A percentile compares a stretch with the other conserved stretches of the same genome.
Evolutionary conservation across 2,797 vertebrate genomes (phyloP).

Genomic region (Hippopotamyrus pictus): DNA sequence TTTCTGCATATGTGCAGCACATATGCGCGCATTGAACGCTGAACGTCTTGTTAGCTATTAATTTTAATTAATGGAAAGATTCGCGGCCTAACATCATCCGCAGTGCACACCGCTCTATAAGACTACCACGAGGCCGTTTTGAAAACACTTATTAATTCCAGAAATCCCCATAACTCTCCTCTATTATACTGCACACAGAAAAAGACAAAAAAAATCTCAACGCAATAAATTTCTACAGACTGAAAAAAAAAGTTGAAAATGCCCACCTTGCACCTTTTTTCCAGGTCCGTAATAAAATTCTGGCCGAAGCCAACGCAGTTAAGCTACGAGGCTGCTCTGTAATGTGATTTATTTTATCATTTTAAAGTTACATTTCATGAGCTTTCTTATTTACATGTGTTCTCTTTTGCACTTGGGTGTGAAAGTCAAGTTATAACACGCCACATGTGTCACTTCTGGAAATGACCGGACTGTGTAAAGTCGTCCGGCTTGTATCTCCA

Average conservation of each 20-base stretch:
- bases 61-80: slow-evolving; percentile 45
- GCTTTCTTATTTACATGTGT: background rate
- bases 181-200: slow-evolving; percentile 21
- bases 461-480: slow-evolving; percentile 6
- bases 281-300: slow-evolving; percentile 26
- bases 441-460: slow-evolving; percentile 1
- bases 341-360: slow-evolving; percentile 33
- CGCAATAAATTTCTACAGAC: slow-evolving; percentile 21
- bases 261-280: slow-evolving; percentile 29
- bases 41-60: slow-evolving; percentile 43
- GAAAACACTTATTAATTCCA: slow-evolving; percentile 33
- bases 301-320: slow-evolving; percentile 11
- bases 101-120: slow-evolving; percentile 27
- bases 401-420: slow-evolving; percentile 24
- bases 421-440: slow-evolving; percentile 35
- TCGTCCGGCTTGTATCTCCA: background rate
- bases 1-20: slow-evolving; percentile 37
- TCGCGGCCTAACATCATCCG: slow-evolving; percentile 33
- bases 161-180: slow-evolving; percentile 22
- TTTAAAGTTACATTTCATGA: slow-evolving; percentile 29
- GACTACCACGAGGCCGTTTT: slow-evolving; percentile 28
- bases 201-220: slow-evolving; percentile 20
- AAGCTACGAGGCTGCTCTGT: slow-evolving; percentile 24
- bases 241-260: slow-evolving; percentile 23
- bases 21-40: slow-evolving; percentile 34